Conservation (phyloP, 2,888 invertebrate genomes). For the Eupsilia transversa region DNA sequence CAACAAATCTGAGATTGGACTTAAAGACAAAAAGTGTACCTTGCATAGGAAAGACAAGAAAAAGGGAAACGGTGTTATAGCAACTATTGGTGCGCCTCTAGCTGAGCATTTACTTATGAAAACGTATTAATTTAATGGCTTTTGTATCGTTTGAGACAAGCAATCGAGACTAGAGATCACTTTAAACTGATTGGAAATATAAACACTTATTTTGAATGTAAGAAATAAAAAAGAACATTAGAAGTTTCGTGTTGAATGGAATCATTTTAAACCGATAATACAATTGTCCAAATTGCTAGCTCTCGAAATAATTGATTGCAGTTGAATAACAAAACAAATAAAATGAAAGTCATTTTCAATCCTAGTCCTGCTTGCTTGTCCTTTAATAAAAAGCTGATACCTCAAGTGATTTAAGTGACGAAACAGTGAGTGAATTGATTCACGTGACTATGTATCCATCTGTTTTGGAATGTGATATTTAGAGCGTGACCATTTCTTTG, state of each 20-base stretch:
- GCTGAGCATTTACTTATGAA: slow-evolving; percentile 85
- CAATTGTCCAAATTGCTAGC: slow-evolving; percentile 26
- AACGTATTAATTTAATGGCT: slow-evolving; percentile 77
- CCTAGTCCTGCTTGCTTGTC: slow-evolving; percentile 34
- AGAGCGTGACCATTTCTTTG: slow-evolving; percentile 60
- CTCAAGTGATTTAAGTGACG: slow-evolving; percentile 50
- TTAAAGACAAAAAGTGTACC: slow-evolving; percentile 84
- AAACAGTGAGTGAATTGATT: slow-evolving; percentile 33
- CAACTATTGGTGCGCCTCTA: slow-evolving; percentile 79
- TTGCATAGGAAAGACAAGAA: slow-evolving; percentile 82
- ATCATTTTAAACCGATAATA: slow-evolving; percentile 12
- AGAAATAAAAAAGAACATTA: slow-evolving; percentile 26
- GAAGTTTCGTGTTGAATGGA: slow-evolving; percentile 21
- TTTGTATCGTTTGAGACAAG: slow-evolving; percentile 48
- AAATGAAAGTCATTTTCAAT: slow-evolving; percentile 10
- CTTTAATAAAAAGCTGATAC: slow-evolving; percentile 40
- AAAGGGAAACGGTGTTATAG: slow-evolving; percentile 79
- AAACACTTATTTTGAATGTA: slow-evolving; percentile 27
- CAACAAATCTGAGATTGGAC: slow-evolving; percentile 86
- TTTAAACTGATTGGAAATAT: slow-evolving; percentile 28
- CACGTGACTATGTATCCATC: slow-evolving; percentile 38
- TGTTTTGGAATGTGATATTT: slow-evolving; percentile 67
- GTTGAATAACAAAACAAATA: neutral
- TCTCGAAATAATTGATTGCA: slow-evolving; percentile 10
- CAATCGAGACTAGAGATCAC: slow-evolving; percentile 40